Base-by-base conservation (phyloP, 2,888 invertebrate genomes). In the Leptinotarsa juncta region DNA sequence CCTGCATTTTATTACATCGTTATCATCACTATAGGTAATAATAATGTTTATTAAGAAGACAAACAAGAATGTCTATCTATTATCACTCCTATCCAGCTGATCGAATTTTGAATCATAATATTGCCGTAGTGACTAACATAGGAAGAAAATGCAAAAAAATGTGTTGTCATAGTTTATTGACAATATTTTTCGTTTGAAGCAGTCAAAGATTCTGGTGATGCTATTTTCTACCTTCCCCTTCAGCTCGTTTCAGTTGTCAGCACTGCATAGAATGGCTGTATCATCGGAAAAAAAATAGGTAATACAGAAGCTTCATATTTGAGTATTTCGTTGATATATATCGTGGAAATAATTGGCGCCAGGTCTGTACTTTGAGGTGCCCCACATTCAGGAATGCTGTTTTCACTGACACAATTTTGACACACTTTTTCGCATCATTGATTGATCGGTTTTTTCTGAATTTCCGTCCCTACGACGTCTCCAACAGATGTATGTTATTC, bases 401-500 rank as follows among this genome's bases (percentile, higher is more conserved):
- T 51, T 51, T 23, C 51, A 67, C 20, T 67, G 4, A 67, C n/a
- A n/a, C 67, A 42, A 65, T 42, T 65, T 65, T 65, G 4, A 65
- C 65, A 49, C n/a, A 65, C 49, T 65, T 42, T 48, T 48, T 42
- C 16, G 32, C 42, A 49, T 20, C 3, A 65, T n/a, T 15, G 26
- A 16, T 10, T 65, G 42, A 48, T 50, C 20, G 23, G n/a, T 12
- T 67, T 49, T 20, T 51, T 7, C 23, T 67, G 50, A 67, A 67
- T 50, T 16, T 23, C 20, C 23, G 15, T 0, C 51, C 51, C 15
- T 51, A 16, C 15, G 16, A 51, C n/a, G 51, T 16, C 51, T 51
- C 51, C 51, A 51, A n/a, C 16, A 51, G 16, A 2, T 51, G 3
- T 51, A 16, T 15, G 51, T 51, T 4, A n/a, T 51, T 51, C 7